Base-by-base conservation (phyloP, 1,140 invertebrate species). In the Trachelipus rathkii region DNA sequence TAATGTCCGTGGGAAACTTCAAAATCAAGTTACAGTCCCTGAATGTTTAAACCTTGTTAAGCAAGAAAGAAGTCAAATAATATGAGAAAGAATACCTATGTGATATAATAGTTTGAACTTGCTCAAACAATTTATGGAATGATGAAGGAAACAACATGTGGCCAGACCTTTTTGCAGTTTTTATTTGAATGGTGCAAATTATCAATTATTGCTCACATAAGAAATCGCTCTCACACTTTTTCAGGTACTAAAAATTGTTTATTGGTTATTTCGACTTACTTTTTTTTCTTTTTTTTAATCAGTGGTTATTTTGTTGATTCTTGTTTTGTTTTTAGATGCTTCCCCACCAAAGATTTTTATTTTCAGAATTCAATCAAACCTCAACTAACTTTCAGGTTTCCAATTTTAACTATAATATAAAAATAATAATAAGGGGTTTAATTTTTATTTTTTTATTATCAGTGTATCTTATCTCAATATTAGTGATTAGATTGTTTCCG, bases 131-230 rank as follows among this genome's bases (percentile, higher is more conserved):
- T 87, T 88, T 97, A 76, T 92, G 99, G 80, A 96, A 99, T 85
- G 96, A 98, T 81, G 94, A 97, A 84, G 95, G 95, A 43, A 95
- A 95, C 83, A 98, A 98, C 86, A 90, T 91, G 77, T 99, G 97
- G 97, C 95, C 94, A 33, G 96, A 98, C 84, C n/a, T 94, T 99
- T 84, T 87, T 99, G 43, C 92, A 96, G 84, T 99, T 98, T 85
- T 88, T 99, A 82, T 99, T 98, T 86, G 92, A 95, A 83, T 95
- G n/a, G 95, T 87, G 95, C 93, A 15, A 95, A 91, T 86, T 92
- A 78, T 87, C 90, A 44, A 89, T 92, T 83, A 86, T 92, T 43
- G 88, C 91, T 70, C 87, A 97, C n/a, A 95, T n/a, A 95, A 87
- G 96, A 98, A 85, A 92, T 92, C 82, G 95, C 95, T 13, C 89